Conservation (phyloP, 2,888 invertebrate species). For the Xanthorhoe spadicearia region DNA sequence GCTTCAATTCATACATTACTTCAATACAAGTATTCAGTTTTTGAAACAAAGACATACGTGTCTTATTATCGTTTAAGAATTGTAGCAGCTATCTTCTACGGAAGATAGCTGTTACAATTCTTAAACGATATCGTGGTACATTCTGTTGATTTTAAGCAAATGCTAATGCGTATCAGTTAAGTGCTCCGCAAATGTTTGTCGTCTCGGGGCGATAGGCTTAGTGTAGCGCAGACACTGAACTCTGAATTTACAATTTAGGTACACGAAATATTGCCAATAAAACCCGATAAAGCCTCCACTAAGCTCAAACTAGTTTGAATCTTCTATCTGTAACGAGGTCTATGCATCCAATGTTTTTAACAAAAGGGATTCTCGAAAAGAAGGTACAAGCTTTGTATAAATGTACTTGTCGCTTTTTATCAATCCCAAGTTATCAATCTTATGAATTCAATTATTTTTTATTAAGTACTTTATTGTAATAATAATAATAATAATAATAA, state of each 20-base stretch:
- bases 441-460: too few relatives aligned
- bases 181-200: conserved; percentile 54
- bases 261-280: conserved; percentile 6
- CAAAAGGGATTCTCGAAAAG: not conserved
- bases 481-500: too few relatives aligned
- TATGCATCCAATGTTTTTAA: not conserved
- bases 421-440: too few relatives aligned
- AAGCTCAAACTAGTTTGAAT: conserved; percentile 1
- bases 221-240: conserved; percentile 36
- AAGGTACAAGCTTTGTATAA: not conserved
- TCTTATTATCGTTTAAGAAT: conserved; percentile 11
- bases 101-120: conserved; percentile 6
- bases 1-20: too few relatives aligned
- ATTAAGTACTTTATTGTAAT: too few relatives aligned
- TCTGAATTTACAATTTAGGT: conserved; percentile 25
- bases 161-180: conserved; percentile 44
- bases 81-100: conserved; percentile 9
- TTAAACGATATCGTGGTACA: conserved; percentile 15
- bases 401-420: too few relatives aligned
- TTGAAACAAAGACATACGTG: not conserved
- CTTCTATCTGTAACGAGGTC: not conserved
- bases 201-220: conserved; percentile 42
- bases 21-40: conserved; percentile 1
- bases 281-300: conserved; percentile 2
- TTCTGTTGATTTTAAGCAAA: conserved; percentile 34